These are phyloP conservation scores for Palythoa caribaeorum DNA, from an alignment of 92 coral and sea anemone genomes.

Conservation along the genomic window DNA sequence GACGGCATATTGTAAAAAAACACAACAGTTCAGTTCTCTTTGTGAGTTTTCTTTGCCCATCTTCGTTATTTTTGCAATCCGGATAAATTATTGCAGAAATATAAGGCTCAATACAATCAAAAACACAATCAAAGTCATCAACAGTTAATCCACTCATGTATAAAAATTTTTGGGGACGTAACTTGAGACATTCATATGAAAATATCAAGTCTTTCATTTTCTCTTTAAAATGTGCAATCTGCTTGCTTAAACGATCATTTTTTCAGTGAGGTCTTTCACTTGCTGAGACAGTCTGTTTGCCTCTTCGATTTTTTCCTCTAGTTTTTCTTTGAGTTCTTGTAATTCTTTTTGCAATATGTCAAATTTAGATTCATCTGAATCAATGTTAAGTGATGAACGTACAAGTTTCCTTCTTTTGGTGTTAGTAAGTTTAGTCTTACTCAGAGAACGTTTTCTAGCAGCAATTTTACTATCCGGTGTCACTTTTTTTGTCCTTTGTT, in stretches of 20 bases:
- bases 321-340: slow-evolving; percentile 53
- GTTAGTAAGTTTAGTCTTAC: slow-evolving; percentile 8
- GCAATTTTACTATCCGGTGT: slow-evolving; percentile 57
- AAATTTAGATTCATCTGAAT: slow-evolving; percentile 46
- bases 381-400: slow-evolving; percentile 29
- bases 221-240: slow-evolving; percentile 38
- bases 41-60: slow-evolving; percentile 53
- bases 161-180: slow-evolving; percentile 56
- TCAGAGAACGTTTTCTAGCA: slow-evolving; percentile 57
- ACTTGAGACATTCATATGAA: slow-evolving; percentile 40
- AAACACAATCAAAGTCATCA: slow-evolving; percentile 61
- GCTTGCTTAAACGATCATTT: slow-evolving; percentile 48
- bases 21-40: slow-evolving; percentile 67
- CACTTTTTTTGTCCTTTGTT: slow-evolving; percentile 53
- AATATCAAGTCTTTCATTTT: slow-evolving; percentile 53
- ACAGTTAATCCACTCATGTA: slow-evolving; percentile 59
- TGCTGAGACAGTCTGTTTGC: slow-evolving; percentile 45
- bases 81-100: slow-evolving; percentile 19
- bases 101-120: slow-evolving; percentile 50
- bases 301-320: slow-evolving; percentile 40
- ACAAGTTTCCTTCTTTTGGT: slow-evolving; percentile 59
- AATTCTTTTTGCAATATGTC: slow-evolving; percentile 56
- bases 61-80: neutral
- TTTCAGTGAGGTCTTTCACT: slow-evolving; percentile 48
- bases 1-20: slow-evolving; percentile 61